These are phyloP conservation scores for Ashinkailepas kermadecensis DNA, from an alignment of 2,888 invertebrate species.

Conservation along the genomic window DNA sequence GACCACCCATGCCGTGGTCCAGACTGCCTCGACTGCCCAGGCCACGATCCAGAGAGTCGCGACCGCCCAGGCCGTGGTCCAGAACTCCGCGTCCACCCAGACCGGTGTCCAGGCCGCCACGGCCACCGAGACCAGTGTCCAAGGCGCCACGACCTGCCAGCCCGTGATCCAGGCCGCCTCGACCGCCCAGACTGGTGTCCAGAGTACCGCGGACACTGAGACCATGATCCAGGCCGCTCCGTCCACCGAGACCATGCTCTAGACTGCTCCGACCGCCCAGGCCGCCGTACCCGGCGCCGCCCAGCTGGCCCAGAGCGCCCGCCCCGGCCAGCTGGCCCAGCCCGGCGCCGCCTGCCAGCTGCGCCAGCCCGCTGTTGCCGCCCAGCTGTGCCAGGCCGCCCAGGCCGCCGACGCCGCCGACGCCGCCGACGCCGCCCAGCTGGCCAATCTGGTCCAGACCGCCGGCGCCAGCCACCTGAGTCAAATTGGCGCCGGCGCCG, in stretches of 20 bases:
- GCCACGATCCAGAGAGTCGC: neutral
- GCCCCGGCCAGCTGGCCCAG: neutral
- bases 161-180: neutral
- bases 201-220: neutral
- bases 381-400: constrained; percentile 42
- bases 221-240: neutral
- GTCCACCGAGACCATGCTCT: neutral
- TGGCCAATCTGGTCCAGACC: constrained; percentile 32
- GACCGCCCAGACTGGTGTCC: too few relatives aligned
- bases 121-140: neutral
- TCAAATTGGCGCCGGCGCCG: constrained; percentile 16
- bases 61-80: neutral
- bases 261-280: neutral
- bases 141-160: neutral
- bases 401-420: constrained; percentile 34
- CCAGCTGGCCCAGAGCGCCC: constrained; percentile 15
- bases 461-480: constrained; percentile 27
- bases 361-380: constrained; percentile 36
- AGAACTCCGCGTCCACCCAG: neutral
- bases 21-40: neutral
- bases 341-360: constrained; percentile 10
- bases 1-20: neutral
- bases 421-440: constrained; percentile 16
- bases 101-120: neutral
- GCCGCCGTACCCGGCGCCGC: neutral